Base-by-base conservation (phyloP, 2,797 vertebrate genomes). In the Cyprinodon diabolis region DNA sequence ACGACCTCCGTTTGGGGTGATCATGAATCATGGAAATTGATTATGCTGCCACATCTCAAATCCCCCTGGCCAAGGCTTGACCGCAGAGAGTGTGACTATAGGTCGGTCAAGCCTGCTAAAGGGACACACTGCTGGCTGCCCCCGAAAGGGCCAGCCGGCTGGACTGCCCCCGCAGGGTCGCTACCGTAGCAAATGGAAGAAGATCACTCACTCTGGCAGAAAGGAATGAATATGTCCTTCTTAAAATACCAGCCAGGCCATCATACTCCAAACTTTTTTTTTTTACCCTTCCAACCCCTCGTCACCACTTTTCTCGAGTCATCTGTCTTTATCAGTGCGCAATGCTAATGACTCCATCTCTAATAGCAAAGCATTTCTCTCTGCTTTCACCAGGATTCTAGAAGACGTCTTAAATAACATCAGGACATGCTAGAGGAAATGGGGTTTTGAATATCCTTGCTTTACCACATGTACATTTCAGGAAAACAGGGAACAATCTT, bases 1-100 rank as follows among this genome's bases (percentile, higher is more conserved):
- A 52, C 68, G 71, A 71, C 86, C 86, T 93, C 85, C 86, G 84
- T 89, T 85, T 37, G 52, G 84, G 80, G 75, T 68, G 76, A 89
- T 88, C 91, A 92, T 93, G 90, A 93, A 94, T 95, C 93, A 94
- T 86, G 75, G 84, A 92, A 94, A 95, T 94, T 91, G 92, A 94
- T 94, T 91, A 90, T 74, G 87, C 93, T 94, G 93, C 94, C 93
- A 95, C 89, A 79, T 91, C 85, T 91, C 88, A 93, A 93, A 91
- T 92, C 89, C 90, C 88, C 48, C 78, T 84, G 83, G 81, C 89
- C 88, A 90, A 84, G 69, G 89, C 88, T 84, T 90, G 91, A 93
- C 91, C 89, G 87, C 88, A 56, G 78, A 85, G 92, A 92, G 89
- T 93, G 94, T 94, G 91, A 93, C 92, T 93, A 76, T 78, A 80